Evolutionary conservation across 1,140 invertebrate species (phyloP), one percentile per base, ranked within the genome.

Genomic region (Musca vetustissima): DNA sequence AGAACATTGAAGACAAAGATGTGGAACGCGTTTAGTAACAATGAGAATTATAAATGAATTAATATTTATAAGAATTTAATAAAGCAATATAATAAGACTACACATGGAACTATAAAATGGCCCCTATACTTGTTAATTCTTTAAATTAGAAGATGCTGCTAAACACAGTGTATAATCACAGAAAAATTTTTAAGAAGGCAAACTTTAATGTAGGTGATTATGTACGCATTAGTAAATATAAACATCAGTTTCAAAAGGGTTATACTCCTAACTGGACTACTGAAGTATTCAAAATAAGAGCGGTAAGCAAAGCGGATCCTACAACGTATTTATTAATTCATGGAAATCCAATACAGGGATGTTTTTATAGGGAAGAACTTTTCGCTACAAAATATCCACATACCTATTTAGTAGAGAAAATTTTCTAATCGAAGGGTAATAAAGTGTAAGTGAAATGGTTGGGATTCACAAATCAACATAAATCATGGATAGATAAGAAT

Each of bases 1-100:
- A 70, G 82, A 71, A 85, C 82, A 21, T 36, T 69, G 55, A 85
- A 85, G 79, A 71, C 67, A 19, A 82, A 77, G 73, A 77, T 86
- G 71, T 86, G 74, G 71, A 78, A 76, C 72, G 66, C 83, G 73
- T 85, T 86, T 71, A 83, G 78, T 73, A 68, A 77, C 59, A 71
- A 76, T 17, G 83, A 82, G 6, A 80, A 72, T 24, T 76, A 83
- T 67, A 78, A 79, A 50, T 86, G 82, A 74, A 69, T 83, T 17
- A 69, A 82, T 72, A 76, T 79, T 7, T 72, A 85, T 57, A 53
- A 69, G 17, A 57, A 83, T 53, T 24, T 85, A 15, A 73, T 83
- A n/a, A n/a, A n/a, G n/a, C n/a, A n/a, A n/a, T n/a, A n/a, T n/a
- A n/a, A n/a, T n/a, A n/a, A n/a, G n/a, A n/a, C n/a, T n/a, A n/a